Conservation (phyloP, 1,140 invertebrate species). For the Ips nitidus region DNA sequence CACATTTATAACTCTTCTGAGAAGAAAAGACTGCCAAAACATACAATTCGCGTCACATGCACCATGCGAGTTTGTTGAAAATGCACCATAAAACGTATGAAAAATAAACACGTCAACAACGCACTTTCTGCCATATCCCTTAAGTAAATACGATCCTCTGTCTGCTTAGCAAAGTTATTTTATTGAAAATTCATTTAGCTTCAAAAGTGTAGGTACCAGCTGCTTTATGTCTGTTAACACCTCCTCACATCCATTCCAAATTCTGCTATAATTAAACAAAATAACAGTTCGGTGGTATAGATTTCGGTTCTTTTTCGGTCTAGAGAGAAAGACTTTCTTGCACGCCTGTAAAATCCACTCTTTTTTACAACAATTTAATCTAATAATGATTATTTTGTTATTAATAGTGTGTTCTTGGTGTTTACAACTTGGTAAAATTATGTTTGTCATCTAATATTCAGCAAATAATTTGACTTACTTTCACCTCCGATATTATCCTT, state of each 20-base stretch:
- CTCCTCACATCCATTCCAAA: slow-evolving; percentile 25
- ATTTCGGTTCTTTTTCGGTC: slow-evolving; percentile 10
- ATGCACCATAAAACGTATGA: neutral
- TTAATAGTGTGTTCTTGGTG: too few relatives aligned
- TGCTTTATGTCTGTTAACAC: slow-evolving; percentile 17
- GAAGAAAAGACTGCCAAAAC: too few relatives aligned
- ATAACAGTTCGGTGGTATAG: slow-evolving; percentile 18
- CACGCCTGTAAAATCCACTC: too few relatives aligned
- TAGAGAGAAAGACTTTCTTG: neutral
- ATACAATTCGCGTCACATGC: too few relatives aligned
- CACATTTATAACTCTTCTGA: too few relatives aligned
- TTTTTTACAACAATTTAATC: too few relatives aligned
- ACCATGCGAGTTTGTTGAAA: too few relatives aligned
- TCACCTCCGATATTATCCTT: too few relatives aligned
- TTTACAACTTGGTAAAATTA: too few relatives aligned
- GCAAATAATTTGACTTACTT: too few relatives aligned
- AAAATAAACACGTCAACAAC: neutral
- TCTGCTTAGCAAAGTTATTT: slow-evolving; percentile 5
- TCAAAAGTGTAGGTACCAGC: slow-evolving; percentile 15
- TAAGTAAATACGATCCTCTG: neutral
- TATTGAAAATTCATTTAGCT: slow-evolving; percentile 11
- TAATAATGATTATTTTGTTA: too few relatives aligned
- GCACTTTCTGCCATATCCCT: neutral
- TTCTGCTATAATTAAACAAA: slow-evolving; percentile 25
- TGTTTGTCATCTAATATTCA: too few relatives aligned